Conservation (phyloP, 2,797 vertebrate species). For the Poecilia picta region DNA sequence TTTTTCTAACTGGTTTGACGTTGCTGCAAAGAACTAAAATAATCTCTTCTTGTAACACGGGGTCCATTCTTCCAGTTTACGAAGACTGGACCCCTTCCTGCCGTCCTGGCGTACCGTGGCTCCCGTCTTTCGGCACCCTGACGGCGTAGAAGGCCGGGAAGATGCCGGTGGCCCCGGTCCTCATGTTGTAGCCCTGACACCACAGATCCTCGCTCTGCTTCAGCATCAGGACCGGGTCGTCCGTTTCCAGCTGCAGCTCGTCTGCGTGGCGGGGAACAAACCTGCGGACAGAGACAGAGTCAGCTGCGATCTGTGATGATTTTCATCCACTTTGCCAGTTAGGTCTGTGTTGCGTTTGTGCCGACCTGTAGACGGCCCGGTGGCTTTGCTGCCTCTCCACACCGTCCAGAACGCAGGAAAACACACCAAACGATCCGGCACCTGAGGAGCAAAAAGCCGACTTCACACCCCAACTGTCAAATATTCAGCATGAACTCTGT, state of each 20-base stretch:
- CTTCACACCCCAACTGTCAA: conserved; percentile 7
- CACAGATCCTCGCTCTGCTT: conserved; percentile 93
- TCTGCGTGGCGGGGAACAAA: conserved; percentile 95
- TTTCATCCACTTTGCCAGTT: neutral
- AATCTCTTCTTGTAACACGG: no score
- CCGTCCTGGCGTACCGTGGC: conserved; percentile 77
- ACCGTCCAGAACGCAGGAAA: conserved; percentile 93
- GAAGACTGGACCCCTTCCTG: neutral
- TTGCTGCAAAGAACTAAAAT: no score
- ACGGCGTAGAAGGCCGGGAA: conserved; percentile 94
- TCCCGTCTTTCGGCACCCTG: conserved; percentile 74
- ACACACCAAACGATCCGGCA: conserved; percentile 92
- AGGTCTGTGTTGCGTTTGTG: neutral
- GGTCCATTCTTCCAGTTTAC: neutral
- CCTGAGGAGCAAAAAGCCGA: conserved; percentile 75
- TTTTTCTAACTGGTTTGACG: neutral
- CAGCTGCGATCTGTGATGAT: neutral
- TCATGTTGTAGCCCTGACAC: conserved; percentile 98
- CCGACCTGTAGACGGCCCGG: conserved; percentile 92
- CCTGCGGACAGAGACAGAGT: conserved; percentile 66
- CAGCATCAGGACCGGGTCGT: conserved; percentile 92
- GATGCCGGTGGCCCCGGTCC: conserved; percentile 90
- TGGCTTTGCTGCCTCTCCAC: conserved; percentile 95
- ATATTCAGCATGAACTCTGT: no score
- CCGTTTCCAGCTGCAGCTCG: conserved; percentile 91